Percentiles rank a stretch among this genome's conserved stretches.
phyloP scores from a whole-genome alignment of 2,888 invertebrate genomes.

The Eupeodes latifasciatus region DNA sequence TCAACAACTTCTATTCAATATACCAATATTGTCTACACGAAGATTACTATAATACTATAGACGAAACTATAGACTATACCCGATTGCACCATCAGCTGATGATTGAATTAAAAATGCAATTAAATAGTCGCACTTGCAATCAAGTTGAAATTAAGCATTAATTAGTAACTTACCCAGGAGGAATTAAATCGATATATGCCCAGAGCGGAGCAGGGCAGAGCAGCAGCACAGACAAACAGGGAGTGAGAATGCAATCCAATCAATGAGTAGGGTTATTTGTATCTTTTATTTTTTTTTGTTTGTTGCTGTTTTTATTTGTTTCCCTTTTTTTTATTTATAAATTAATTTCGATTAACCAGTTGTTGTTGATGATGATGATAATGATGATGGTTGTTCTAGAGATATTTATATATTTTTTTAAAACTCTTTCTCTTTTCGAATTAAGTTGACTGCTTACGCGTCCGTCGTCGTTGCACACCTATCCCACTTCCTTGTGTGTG shows the following conservation, averaged over 20 bases:
- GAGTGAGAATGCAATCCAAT: constrained; percentile 20
- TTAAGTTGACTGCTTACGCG: constrained; percentile 39
- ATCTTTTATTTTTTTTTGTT: too few species aligned
- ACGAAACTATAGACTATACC: background rate
- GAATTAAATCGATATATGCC: constrained; percentile 46
- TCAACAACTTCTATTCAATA: constrained; percentile 3
- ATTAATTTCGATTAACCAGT: constrained; percentile 38
- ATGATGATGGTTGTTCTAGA: constrained; percentile 17
- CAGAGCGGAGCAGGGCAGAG: background rate
- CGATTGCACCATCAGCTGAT: constrained; percentile 20
- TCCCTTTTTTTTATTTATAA: constrained; percentile 19
- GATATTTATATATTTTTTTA: constrained; percentile 1
- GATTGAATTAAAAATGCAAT: constrained; percentile 51
- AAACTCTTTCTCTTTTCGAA: constrained; percentile 10
- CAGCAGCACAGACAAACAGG: background rate
- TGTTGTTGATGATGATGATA: constrained; percentile 14
- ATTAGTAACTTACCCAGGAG: constrained; percentile 60
- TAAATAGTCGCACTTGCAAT: constrained; percentile 45
- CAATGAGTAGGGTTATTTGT: constrained; percentile 23
- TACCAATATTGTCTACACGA: background rate
- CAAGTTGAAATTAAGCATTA: constrained; percentile 40
- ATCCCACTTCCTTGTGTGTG: constrained; percentile 18
- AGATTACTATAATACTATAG: background rate
- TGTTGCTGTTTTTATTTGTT: background rate
- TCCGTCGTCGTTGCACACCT: background rate